Conservation (phyloP, 2,888 invertebrate species). For the Meiosimyza platycephala region DNA sequence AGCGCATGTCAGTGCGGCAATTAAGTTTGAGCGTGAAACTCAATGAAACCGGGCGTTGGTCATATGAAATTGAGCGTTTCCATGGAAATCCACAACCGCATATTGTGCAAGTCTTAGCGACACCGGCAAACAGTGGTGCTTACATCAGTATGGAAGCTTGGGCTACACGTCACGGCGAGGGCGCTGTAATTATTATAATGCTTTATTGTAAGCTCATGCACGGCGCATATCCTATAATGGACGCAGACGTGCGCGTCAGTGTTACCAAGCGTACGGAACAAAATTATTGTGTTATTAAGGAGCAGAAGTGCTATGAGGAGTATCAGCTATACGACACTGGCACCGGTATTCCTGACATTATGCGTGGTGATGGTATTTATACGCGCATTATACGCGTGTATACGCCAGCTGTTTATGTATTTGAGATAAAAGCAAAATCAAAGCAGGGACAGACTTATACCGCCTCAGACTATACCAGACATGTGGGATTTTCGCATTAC, state of each 20-base stretch:
- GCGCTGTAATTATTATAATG: slow-evolving; percentile 67
- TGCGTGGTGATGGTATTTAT: slow-evolving; percentile 75
- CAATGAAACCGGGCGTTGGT: slow-evolving; percentile 73
- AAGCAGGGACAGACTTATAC: neutral
- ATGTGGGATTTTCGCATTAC: slow-evolving; percentile 51
- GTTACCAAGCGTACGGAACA: slow-evolving; percentile 62
- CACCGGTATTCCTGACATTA: slow-evolving; percentile 75
- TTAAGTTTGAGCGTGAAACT: slow-evolving; percentile 69
- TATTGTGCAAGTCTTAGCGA: slow-evolving; percentile 73
- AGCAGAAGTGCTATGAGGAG: slow-evolving; percentile 57
- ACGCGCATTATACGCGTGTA: slow-evolving; percentile 71
- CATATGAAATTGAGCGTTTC: slow-evolving; percentile 71
- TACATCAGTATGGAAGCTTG: slow-evolving; percentile 66
- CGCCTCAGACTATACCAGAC: neutral
- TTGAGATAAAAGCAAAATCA: slow-evolving; percentile 70
- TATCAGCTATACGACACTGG: slow-evolving; percentile 72
- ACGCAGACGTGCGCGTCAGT: slow-evolving; percentile 71
- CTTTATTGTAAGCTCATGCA: slow-evolving; percentile 70
- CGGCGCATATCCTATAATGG: slow-evolving; percentile 71
- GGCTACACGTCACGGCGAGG: slow-evolving; percentile 52
- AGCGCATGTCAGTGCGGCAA: slow-evolving; percentile 68
- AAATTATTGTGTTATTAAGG: slow-evolving; percentile 37
- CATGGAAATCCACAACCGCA: slow-evolving; percentile 73
- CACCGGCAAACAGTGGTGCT: slow-evolving; percentile 59
- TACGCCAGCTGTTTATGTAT: slow-evolving; percentile 68